A percentile compares a stretch with the other conserved stretches of the same genome.
These are phyloP conservation scores for Psittacula derbiana DNA, from an alignment of 2,797 vertebrate species.

Conservation along the genomic window DNA sequence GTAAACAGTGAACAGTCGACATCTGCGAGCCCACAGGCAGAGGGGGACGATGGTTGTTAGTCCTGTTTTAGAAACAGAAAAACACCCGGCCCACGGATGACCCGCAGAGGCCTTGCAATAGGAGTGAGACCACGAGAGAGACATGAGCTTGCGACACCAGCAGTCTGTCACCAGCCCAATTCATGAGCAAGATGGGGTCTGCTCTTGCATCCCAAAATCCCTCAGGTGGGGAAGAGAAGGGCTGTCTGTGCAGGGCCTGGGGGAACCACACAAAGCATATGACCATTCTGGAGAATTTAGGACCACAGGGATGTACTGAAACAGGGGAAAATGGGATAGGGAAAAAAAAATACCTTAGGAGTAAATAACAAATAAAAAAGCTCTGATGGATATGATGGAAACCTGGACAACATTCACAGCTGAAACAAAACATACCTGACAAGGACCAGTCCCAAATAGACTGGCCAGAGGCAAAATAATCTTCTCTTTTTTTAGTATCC, in stretches of 20 bases:
- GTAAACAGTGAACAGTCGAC: conserved; percentile 7
- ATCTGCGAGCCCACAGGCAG: not conserved
- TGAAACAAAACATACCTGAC: conserved; percentile 8
- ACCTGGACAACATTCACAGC: not conserved
- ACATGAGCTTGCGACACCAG: not conserved
- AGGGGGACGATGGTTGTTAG: not conserved
- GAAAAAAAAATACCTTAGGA: not conserved
- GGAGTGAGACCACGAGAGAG: not conserved
- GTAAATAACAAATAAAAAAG: not conserved
- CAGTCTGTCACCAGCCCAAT: not conserved
- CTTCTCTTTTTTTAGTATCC: conserved; percentile 33
- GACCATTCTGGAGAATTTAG: not conserved
- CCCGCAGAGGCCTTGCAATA: fast-evolving
- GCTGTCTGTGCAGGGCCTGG: fast-evolving
- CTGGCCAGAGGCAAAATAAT: conserved; percentile 34
- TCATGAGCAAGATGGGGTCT: not conserved
- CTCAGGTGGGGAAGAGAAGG: not conserved
- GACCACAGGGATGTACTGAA: not conserved
- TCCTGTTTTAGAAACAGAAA: conserved; percentile 14
- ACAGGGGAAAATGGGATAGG: not conserved
- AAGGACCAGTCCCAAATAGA: conserved; percentile 41
- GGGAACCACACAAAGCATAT: not conserved
- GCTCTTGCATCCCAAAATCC: not conserved
- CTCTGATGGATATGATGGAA: not conserved
- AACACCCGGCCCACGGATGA: not conserved